Evolutionary conservation across 2,888 invertebrate genomes (phyloP).

Genomic region (Adelphocoris suturalis): DNA sequence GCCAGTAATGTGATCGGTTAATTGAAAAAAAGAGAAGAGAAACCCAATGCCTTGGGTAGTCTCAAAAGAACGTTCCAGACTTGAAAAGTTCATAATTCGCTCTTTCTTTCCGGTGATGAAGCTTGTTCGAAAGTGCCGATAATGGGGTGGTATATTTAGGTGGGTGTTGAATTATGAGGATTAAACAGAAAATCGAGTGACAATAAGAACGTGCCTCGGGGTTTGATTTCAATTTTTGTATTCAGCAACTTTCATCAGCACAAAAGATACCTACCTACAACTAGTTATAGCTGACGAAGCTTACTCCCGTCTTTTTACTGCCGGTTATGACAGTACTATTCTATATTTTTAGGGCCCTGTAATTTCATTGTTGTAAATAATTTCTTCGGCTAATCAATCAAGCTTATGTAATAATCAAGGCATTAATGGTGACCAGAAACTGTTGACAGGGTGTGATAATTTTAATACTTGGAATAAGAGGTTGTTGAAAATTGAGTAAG

Average conservation of each 20-base stretch:
- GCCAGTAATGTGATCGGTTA: background rate
- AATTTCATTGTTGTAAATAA: no score
- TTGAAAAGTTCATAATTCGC: background rate
- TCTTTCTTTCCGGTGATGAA: background rate
- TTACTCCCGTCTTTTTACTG: no score
- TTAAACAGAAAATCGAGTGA: background rate
- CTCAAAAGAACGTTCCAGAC: background rate
- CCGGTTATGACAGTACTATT: no score
- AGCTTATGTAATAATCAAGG: no score
- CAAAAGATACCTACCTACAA: no score
- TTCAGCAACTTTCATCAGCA: background rate
- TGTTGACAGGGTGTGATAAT: no score
- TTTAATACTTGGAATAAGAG: no score
- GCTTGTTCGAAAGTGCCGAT: background rate
- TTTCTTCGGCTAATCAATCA: no score
- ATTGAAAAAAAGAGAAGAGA: background rate
- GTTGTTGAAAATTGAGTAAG: no score
- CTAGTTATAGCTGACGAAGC: no score
- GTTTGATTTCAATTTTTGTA: background rate
- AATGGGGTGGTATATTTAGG: background rate
- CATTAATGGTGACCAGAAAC: no score
- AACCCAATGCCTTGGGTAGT: background rate
- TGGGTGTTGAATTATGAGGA: constrained; percentile 21
- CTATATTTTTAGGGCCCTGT: no score
- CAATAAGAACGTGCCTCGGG: background rate